Evolutionary conservation across 2,113 vertebrate genomes (phyloP), one percentile per base, ranked within the genome.

Genomic region (Anhinga anhinga): DNA sequence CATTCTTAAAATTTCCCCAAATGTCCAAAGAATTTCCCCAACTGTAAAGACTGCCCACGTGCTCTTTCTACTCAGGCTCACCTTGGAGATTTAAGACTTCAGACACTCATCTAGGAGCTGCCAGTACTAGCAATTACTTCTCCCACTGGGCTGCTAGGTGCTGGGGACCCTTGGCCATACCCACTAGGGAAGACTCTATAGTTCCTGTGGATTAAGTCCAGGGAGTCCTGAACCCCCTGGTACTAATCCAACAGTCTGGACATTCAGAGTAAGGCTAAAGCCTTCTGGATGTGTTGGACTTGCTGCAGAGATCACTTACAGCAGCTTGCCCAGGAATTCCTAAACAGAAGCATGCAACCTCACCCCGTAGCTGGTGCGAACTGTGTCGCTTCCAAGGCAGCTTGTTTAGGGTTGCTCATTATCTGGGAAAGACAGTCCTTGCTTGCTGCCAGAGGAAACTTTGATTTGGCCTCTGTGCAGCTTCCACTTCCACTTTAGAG

Each of bases 291-390:
- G 30, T 70, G 40, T 71, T 47, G 25, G 36, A 9, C 23, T 71
- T 52, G 23, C 45, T 82, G 13, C 38, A 76, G 66, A 65, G 27
- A 30, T 40, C 38, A 8, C 9, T 66, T 73, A n/a, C 6, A 29
- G 4, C 10, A 1, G 1, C 61, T 72, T 87, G 20, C 23, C n/a
- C 70, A 44, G 47, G 8, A 67, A 23, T 23, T 89, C 30, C 40
- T 78, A 36, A 70, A n/a, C 8, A 40, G 69, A 81, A 77, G 6
- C 5, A 14, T 0, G 1, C 12, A 52, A 0, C 17, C 25, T 76
- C 8, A 0, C 29, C 29, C 5, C 1, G 0, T 3, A 53, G 22
- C 7, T 74, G 17, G 7, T 30, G 17, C 49, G 36, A 66, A 7
- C 17, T 17, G 7, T 27, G 12, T 36, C 76, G 53, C 36, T 49